These are phyloP conservation scores for Spongilla lacustris DNA, from an alignment of 37 sponge, comb jelly and placozoan species.

Conservation along the genomic window DNA sequence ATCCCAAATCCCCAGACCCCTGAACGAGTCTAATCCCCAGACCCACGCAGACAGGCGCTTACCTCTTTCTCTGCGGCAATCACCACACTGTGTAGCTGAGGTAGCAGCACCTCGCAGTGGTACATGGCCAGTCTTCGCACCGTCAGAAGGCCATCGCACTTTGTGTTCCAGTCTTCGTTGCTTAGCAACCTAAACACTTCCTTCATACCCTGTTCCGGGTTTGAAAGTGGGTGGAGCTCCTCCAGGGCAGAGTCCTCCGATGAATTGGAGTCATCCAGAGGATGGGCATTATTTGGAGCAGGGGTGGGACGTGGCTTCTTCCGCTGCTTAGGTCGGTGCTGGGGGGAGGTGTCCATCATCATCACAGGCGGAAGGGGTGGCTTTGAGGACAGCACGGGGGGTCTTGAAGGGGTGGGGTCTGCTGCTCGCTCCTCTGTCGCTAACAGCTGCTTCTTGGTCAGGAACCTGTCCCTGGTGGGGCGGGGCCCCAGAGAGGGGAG, in stretches of 20 bases:
- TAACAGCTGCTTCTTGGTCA: constrained; percentile 18
- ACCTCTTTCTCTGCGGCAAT: constrained; percentile 79
- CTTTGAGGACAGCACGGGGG: constrained; percentile 4
- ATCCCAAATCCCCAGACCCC: too few species aligned
- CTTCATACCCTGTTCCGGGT: constrained; percentile 61
- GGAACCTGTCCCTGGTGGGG: constrained; percentile 37
- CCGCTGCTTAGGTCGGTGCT: neutral
- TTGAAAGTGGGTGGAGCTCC: constrained; percentile 29
- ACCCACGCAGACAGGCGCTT: neutral
- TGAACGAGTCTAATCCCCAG: neutral
- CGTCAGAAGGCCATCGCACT: constrained; percentile 64
- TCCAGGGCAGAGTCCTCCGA: constrained; percentile 9
- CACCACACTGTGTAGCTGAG: constrained; percentile 62
- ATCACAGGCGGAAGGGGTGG: constrained; percentile 14
- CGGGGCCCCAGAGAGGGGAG: neutral
- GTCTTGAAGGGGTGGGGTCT: neutral
- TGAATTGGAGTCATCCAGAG: neutral
- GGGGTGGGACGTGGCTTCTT: neutral
- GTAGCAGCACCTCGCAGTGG: constrained; percentile 54
- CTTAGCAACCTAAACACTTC: constrained; percentile 45
- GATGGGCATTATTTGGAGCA: neutral
- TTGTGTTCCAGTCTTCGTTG: constrained; percentile 70
- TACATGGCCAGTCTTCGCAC: constrained; percentile 56
- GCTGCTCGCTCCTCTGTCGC: neutral
- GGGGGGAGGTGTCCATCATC: neutral